These are phyloP conservation scores for Pundamilia nyererei DNA, from an alignment of 2,113 vertebrate species.

Conservation along the genomic window DNA sequence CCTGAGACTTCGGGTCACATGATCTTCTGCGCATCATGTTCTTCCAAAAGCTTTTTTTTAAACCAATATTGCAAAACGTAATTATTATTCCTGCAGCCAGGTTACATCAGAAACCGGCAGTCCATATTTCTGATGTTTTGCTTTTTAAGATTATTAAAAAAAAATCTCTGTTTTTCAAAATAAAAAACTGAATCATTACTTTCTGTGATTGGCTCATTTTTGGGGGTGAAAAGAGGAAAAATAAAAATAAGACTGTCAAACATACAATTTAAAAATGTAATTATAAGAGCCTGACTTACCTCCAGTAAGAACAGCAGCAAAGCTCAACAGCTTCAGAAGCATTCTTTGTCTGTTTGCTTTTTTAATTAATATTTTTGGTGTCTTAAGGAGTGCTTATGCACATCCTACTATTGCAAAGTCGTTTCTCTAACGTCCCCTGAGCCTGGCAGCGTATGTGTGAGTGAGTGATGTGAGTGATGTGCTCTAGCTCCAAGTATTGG, in stretches of 20 bases:
- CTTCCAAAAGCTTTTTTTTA: background rate
- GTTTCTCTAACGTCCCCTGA: background rate
- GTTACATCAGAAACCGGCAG: background rate
- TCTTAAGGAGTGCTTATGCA: background rate
- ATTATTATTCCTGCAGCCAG: background rate
- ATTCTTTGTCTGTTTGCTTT: constrained; percentile 15
- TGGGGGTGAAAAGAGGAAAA: background rate
- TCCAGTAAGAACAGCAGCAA: constrained; percentile 42
- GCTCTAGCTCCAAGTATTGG: background rate
- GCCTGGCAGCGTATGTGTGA: background rate
- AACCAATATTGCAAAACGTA: background rate
- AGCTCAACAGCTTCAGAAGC: constrained; percentile 40
- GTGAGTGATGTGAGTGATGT: background rate
- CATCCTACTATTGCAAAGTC: constrained; percentile 10
- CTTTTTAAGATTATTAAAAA: background rate
- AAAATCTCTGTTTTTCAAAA: background rate
- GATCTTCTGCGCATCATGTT: background rate
- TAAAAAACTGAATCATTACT: background rate
- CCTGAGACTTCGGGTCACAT: background rate
- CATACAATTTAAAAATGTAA: background rate
- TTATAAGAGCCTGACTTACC: constrained; percentile 43
- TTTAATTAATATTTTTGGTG: background rate
- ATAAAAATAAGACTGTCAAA: background rate
- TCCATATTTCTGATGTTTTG: background rate
- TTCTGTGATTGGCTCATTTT: background rate